Evolutionary conservation across 2,113 vertebrate genomes (phyloP).

Genomic region (Gallinago undulata): DNA sequence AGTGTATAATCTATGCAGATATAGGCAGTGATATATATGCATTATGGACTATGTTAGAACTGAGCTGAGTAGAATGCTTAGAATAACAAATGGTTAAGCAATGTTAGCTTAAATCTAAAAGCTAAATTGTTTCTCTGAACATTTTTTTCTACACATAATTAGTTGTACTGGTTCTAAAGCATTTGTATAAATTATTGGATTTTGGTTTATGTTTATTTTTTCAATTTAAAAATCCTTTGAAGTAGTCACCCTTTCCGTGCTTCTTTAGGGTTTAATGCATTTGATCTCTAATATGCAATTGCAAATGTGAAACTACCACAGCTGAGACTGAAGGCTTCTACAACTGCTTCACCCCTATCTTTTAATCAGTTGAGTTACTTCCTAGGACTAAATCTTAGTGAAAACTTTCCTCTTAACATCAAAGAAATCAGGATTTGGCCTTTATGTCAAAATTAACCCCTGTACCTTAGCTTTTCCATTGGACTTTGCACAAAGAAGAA

Average conservation of each 20-base stretch:
- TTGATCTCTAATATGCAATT: slow-evolving; percentile 48
- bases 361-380: neutral
- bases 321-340: neutral
- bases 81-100: slow-evolving; percentile 55
- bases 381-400: neutral
- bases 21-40: slow-evolving; percentile 39
- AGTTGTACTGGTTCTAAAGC: neutral
- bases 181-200: slow-evolving; percentile 20
- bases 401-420: slow-evolving; percentile 44
- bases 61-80: slow-evolving; percentile 9
- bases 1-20: slow-evolving; percentile 50
- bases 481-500: neutral
- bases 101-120: neutral
- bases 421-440: slow-evolving; percentile 35
- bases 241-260: neutral
- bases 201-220: slow-evolving; percentile 41
- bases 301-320: neutral
- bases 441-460: slow-evolving; percentile 40
- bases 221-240: slow-evolving; percentile 53
- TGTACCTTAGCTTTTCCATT: neutral
- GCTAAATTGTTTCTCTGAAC: slow-evolving; percentile 23
- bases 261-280: slow-evolving; percentile 33
- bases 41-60: slow-evolving; percentile 62
- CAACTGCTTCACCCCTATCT: neutral
- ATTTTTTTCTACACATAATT: slow-evolving; percentile 13